Evolutionary conservation across 2,113 vertebrate species (phyloP), one percentile per base, ranked within the genome.

Genomic region (Arvicanthis niloticus): DNA sequence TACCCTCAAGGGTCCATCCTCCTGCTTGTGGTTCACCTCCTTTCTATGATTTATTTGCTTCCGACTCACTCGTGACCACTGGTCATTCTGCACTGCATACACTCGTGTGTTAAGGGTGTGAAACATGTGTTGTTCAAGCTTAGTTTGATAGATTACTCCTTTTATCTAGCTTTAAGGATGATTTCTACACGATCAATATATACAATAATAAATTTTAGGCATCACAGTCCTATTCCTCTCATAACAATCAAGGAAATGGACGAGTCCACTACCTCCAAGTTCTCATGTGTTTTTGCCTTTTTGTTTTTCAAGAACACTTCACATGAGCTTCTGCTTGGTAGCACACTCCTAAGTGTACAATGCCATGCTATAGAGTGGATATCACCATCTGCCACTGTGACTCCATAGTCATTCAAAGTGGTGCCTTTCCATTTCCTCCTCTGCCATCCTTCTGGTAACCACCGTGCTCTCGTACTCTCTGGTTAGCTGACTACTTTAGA

Each of bases 1-100:
- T 0, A 17, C 1, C 40, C 48, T 29, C 9, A 4, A 48, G 17
- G 40, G 3, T 26, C 37, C 40, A 0, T 19, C 51, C 9, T 45
- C 45, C 37, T 42, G 37, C 12, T 40, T 70, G 72, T 48, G 51
- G 5, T 29, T 90, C 21, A 5, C 17, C n/a, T 68, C 22, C 15
- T 51, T 16, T 34, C 58, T 1, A 2, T 3, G 48, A 62, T 68
- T 77, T 42, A 3, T 34, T 88, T 45, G n/a, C 13, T 42, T 13
- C 10, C 7, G 21, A 26, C 40, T 68, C 51, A 70, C 58, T 65
- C 9, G 72, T 70, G 58, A 70, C 80, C 56, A 15, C 60, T 11
- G 17, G 21, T 85, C 51, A 37, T 77, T 60, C 31, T 26, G 45
- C 21, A 17, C 16, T 15, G 22, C 56, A 40, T 2, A 15, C 9